Base-by-base conservation (phyloP, 2,888 invertebrate genomes). In the Andrena fulva region DNA sequence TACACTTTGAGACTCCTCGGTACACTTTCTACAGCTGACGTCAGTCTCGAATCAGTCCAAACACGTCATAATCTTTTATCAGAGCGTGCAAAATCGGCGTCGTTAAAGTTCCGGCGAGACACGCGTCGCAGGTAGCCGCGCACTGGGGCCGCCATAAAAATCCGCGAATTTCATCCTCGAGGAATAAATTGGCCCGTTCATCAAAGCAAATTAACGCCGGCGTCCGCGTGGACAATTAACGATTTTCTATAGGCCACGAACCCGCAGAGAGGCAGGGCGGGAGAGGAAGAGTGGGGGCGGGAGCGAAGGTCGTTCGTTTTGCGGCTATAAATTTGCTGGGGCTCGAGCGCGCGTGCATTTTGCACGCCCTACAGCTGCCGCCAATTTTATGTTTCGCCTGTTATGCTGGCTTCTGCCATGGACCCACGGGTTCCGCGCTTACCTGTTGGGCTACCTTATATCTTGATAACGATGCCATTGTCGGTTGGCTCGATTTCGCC, bases 201-300 rank as follows among this genome's bases (percentile, higher is more conserved):
- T 90, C 90, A 91, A 90, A 89, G 87, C 85, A 92, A 92, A 92
- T 91, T 90, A 92, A 91, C 91, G 89, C 85, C 80, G 69, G 69
- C 82, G 82, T 69, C 73, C 64, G 70, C 56, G 90, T 90, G 90
- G 91, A 91, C 92, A 92, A 92, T 92, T 92, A 92, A 92, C 92
- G 92, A 92, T 92, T 92, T 92, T 91, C 92, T 87, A 89, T 92
- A 91, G 91, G 91, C 91, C 91, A 89, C 90, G 90, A 90, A 90
- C 85, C 90, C 90, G 86, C 81, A 85, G 62, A 56, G 12, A 33
- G 42, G n/a, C 4, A 71, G 52, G 50, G 6, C 24, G 66, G 50
- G 59, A 48, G 60, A 60, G 54, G 27, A 27, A 5, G 50, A 59
- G 24, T 16, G 24, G 8, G 66, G 16, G 29, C 20, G 60, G 24